Evolutionary conservation across 2,113 vertebrate genomes (phyloP).

Genomic region (Chaetura pelagica): DNA sequence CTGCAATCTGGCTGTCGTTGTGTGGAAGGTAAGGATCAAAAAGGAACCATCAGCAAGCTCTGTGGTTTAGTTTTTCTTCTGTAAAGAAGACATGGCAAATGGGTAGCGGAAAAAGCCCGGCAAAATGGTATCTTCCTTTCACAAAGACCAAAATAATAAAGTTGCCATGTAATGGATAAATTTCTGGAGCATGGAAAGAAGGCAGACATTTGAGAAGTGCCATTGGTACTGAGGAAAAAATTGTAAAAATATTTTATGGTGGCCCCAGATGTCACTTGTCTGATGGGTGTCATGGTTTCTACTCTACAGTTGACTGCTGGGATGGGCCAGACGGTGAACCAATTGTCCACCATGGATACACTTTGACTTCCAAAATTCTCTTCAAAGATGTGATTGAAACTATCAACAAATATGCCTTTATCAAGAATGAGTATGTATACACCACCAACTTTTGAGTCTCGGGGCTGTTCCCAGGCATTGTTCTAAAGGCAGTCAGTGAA

Average conservation of each 20-base stretch:
- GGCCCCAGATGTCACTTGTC: background rate
- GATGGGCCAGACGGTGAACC: conserved; percentile 95
- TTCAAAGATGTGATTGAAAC: conserved; percentile 97
- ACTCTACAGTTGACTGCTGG: conserved; percentile 92
- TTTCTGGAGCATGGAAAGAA: background rate
- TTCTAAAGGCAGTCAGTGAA: background rate
- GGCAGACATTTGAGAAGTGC: background rate
- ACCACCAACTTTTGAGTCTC: background rate
- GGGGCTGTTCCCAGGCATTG: background rate
- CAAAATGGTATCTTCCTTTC: background rate
- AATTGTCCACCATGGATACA: conserved; percentile 96
- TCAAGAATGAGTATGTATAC: conserved; percentile 90
- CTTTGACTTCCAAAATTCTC: conserved; percentile 97
- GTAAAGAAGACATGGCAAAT: background rate
- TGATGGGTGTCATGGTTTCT: background rate
- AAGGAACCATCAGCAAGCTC: background rate
- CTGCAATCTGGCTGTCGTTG: conserved; percentile 96
- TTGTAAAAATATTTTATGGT: background rate
- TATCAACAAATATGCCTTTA: conserved; percentile 96
- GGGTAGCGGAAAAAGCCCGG: background rate
- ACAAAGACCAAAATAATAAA: background rate
- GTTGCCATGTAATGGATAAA: background rate
- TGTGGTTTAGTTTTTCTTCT: background rate
- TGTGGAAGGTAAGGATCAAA: conserved; percentile 86
- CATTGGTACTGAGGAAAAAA: background rate